These are phyloP conservation scores for Eptesicus fuscus DNA, from an alignment of 2,113 vertebrate genomes.

Conservation along the genomic window DNA sequence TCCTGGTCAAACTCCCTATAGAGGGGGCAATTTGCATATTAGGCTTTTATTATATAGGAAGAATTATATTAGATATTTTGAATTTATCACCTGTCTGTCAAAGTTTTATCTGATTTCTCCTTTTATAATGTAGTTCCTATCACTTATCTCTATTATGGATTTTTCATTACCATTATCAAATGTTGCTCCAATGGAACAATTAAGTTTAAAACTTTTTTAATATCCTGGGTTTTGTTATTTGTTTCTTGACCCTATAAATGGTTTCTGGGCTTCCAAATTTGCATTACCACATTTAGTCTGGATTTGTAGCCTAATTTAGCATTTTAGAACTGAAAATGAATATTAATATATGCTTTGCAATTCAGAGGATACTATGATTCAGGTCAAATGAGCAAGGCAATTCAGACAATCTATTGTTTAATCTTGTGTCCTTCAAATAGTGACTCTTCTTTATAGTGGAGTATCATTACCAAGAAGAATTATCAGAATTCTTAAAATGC, in stretches of 20 bases:
- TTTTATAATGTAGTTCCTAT: not conserved
- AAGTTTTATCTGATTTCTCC: not conserved
- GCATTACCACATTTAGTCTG: not conserved
- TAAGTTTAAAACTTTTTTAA: not conserved
- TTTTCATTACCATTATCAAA: not conserved
- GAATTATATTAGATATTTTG: not conserved
- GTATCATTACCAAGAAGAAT: conserved; percentile 41
- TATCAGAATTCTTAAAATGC: conserved; percentile 5
- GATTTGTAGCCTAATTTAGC: conserved; percentile 11
- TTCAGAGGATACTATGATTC: not conserved
- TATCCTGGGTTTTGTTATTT: not conserved
- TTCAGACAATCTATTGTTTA: conserved; percentile 53
- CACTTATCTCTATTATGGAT: not conserved
- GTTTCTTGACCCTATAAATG: not conserved
- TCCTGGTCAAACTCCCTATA: too few species aligned
- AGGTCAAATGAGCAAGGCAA: conserved; percentile 42
- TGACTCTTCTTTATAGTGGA: conserved; percentile 8
- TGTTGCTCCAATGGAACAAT: not conserved
- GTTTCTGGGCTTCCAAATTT: conserved; percentile 25
- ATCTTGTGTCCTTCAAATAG: conserved; percentile 39
- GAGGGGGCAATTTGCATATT: too few species aligned
- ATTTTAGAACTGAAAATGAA: conserved; percentile 38
- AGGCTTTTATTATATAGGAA: too few species aligned
- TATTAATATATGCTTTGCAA: conserved; percentile 38
- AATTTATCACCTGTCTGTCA: not conserved